These are phyloP conservation scores for Ectobius pallidus DNA, from an alignment of 2,888 invertebrate species.

Conservation along the genomic window DNA sequence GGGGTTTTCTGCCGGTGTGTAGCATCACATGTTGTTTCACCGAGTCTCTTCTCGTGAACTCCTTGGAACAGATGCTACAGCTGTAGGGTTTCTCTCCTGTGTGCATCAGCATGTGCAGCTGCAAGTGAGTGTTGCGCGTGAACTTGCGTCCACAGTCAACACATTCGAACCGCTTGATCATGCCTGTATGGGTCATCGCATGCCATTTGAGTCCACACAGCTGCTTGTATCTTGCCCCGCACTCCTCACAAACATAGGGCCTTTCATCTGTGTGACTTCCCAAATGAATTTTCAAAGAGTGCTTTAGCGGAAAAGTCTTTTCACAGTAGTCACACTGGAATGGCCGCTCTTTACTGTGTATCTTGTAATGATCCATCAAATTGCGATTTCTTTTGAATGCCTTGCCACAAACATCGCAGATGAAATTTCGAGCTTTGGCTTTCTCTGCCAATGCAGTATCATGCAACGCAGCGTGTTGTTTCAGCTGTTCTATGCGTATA, in stretches of 20 bases:
- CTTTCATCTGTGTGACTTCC: constrained; percentile 42
- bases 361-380: background rate
- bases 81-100: background rate
- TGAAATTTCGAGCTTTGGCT: too few relatives aligned
- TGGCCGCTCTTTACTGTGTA: background rate
- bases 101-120: background rate
- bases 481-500: background rate
- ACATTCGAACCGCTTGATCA: background rate
- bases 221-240: background rate
- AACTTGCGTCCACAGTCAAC: background rate
- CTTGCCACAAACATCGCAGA: constrained; percentile 11
- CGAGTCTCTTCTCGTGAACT: background rate
- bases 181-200: constrained; percentile 6
- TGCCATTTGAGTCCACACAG: background rate
- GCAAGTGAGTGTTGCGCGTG: background rate
- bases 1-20: background rate
- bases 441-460: too few relatives aligned
- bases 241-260: background rate
- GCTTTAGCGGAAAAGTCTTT: constrained; percentile 39
- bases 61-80: background rate
- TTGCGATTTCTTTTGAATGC: background rate
- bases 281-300: constrained; percentile 38
- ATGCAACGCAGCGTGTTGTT: constrained; percentile 5
- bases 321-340: constrained; percentile 37
- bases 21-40: background rate